A percentile compares a stretch with the other conserved stretches of the same genome.
Conservation (phyloP, 2,113 vertebrate species). For the Bujurquina vittata region DNA sequence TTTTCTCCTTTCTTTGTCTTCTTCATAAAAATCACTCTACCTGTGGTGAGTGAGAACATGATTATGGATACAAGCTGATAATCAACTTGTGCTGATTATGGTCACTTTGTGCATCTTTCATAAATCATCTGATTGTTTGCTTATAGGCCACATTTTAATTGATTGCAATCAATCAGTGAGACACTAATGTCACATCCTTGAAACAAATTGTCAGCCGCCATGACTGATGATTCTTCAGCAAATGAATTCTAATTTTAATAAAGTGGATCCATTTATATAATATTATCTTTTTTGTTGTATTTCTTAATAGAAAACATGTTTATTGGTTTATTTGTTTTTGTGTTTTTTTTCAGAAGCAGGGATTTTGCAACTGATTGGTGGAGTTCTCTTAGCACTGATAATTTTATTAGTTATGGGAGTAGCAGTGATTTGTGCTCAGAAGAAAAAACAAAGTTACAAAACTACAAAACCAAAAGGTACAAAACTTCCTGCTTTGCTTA, state of each 20-base stretch:
- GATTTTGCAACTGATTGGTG: not conserved
- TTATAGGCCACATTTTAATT: conserved; percentile 41
- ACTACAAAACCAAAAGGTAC: conserved; percentile 22
- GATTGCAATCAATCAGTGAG: conserved; percentile 54
- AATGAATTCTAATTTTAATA: conserved; percentile 11
- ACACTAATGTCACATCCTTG: conserved; percentile 35
- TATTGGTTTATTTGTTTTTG: not conserved
- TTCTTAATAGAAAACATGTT: not conserved
- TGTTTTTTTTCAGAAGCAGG: not conserved
- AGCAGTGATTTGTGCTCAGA: conserved; percentile 19
- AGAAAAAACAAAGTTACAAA: conserved; percentile 26
- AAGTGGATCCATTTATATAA: not conserved
- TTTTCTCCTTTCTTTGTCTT: no score
- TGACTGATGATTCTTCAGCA: conserved; percentile 27
- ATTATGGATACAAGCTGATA: not conserved
- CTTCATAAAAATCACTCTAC: not conserved
- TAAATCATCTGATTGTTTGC: not conserved
- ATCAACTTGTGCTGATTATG: not conserved
- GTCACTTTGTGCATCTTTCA: not conserved
- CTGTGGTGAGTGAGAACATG: no score
- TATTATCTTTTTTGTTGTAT: not conserved
- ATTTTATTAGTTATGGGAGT: conserved; percentile 22
- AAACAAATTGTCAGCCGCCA: not conserved
- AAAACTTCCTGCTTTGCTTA: not conserved
- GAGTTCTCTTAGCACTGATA: conserved; percentile 32